Evolutionary conservation across 2,113 vertebrate genomes (phyloP), one percentile per base, ranked within the genome.

Genomic region (Columba livia): DNA sequence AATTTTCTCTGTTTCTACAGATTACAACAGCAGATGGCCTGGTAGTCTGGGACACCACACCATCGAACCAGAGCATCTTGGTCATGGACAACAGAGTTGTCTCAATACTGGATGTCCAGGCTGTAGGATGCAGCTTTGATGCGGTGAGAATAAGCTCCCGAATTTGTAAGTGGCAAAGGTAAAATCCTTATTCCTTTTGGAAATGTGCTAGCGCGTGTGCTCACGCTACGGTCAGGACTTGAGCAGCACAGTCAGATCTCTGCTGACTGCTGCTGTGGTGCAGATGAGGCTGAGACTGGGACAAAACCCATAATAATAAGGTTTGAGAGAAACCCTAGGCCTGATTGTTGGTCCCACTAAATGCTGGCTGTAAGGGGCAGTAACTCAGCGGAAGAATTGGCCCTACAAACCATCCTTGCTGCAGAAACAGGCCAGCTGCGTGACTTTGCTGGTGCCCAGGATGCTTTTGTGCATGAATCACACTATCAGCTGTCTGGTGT

Each of bases 391-490:
- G 65, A 60, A 73, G 65, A 60, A 12, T 0, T 34, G 60, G 18
- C 65, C 54, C 18, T 29, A 32, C 48, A 84, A 78, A 15, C 28
- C 21, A 21, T 29, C 44, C 13, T 6, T 23, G 20, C 61, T 85
- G 61, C 75, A 70, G 79, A 61, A 70, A 66, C 0, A 36, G 40
- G 38, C 10, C 21, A 10, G 16, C 75, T 74, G 11, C 6, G 44
- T n/a, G 84, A 10, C 78, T 73, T 51, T 25, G n/a, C 28, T 2
- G 9, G 64, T 50, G 26, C 56, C 16, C 2, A 7, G 48, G 24
- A 53, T 4, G 3, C 12, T 1, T 7, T 51, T 32, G 10, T 40
- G 12, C 11, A 1, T 40, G 40, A 40, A 40, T 40, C 13, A 14
- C 40, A 14, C 12, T 40, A 40, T 13, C 23, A 17, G 0, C 36